Percentiles rank a stretch among this genome's conserved stretches.
Conservation (phyloP, 2,888 invertebrate species). For the Synergus japonicus region DNA sequence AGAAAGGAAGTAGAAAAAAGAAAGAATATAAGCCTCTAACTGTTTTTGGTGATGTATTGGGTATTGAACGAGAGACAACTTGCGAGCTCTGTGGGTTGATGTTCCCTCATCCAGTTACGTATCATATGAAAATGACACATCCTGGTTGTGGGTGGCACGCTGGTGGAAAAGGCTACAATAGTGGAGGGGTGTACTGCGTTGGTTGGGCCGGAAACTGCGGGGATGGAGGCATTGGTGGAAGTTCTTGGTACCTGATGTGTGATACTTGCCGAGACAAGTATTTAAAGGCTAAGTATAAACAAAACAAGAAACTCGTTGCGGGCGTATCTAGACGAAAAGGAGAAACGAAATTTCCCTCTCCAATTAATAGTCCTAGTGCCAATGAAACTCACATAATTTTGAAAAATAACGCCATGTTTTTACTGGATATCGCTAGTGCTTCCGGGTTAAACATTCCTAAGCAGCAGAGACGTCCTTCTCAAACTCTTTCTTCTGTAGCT, state of each 20-base stretch:
- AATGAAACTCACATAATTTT: constrained; percentile 84
- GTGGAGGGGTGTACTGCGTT: constrained; percentile 90
- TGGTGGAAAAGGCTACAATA: constrained; percentile 94
- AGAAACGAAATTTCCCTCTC: constrained; percentile 65
- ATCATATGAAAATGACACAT: constrained; percentile 94
- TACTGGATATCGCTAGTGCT: constrained; percentile 92
- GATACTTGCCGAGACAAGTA: constrained; percentile 92
- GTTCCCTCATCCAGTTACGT: constrained; percentile 89
- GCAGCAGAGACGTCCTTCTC: constrained; percentile 73
- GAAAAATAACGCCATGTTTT: constrained; percentile 95
- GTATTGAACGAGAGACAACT: constrained; percentile 75
- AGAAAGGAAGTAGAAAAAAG: constrained; percentile 80
- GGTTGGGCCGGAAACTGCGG: constrained; percentile 95
- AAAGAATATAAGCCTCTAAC: constrained; percentile 78
- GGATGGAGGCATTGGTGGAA: constrained; percentile 88
- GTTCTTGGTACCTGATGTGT: constrained; percentile 95
- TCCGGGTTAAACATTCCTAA: constrained; percentile 79
- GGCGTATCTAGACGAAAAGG: constrained; percentile 66
- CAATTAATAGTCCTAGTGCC: constrained; percentile 73
- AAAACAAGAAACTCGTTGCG: constrained; percentile 71
- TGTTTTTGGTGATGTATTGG: constrained; percentile 54
- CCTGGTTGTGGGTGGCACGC: constrained; percentile 94
- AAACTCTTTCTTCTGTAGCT: constrained; percentile 79
- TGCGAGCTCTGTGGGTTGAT: constrained; percentile 94
- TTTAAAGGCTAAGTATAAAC: constrained; percentile 72